Conservation (phyloP, 2,888 invertebrate genomes). For the Aleiodes alternator region DNA sequence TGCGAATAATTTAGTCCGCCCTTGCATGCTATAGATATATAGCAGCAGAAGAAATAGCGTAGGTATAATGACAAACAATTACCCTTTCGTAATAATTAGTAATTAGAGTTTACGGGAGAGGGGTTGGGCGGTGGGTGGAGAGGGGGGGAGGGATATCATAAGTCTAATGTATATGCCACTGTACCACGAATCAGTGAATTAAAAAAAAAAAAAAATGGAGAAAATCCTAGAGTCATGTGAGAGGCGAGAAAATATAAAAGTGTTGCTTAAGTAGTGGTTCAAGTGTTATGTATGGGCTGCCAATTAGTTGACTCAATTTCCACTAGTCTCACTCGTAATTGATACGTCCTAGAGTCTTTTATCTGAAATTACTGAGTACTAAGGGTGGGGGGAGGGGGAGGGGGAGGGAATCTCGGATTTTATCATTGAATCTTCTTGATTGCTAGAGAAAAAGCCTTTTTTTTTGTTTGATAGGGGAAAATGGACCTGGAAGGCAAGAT, state of each 20-base stretch:
- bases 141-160: background rate
- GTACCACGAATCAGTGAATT: background rate
- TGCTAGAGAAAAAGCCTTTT: too few relatives aligned
- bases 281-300: slow-evolving; percentile 15
- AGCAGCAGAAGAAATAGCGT: slow-evolving; percentile 54
- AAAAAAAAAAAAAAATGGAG: background rate
- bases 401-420: too few relatives aligned
- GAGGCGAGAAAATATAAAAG: background rate
- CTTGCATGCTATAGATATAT: slow-evolving; percentile 62
- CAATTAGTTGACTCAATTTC: background rate
- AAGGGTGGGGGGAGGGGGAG: too few relatives aligned
- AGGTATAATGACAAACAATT: slow-evolving; percentile 69
- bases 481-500: too few relatives aligned
- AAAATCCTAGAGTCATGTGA: background rate
- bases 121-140: too few relatives aligned
- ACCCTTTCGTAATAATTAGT: slow-evolving; percentile 48
- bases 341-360: slow-evolving; percentile 19
- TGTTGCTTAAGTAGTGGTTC: slow-evolving; percentile 9
- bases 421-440: too few relatives aligned
- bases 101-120: background rate
- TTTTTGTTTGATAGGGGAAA: too few relatives aligned
- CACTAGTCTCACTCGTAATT: slow-evolving; percentile 9
- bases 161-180: background rate
- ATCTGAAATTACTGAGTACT: slow-evolving; percentile 8
- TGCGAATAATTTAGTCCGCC: slow-evolving; percentile 71